A percentile compares a stretch with the other conserved stretches of the same genome.
These are phyloP conservation scores for Tanytarsus gracilentus DNA, from an alignment of 2,888 invertebrate genomes.

Conservation along the genomic window DNA sequence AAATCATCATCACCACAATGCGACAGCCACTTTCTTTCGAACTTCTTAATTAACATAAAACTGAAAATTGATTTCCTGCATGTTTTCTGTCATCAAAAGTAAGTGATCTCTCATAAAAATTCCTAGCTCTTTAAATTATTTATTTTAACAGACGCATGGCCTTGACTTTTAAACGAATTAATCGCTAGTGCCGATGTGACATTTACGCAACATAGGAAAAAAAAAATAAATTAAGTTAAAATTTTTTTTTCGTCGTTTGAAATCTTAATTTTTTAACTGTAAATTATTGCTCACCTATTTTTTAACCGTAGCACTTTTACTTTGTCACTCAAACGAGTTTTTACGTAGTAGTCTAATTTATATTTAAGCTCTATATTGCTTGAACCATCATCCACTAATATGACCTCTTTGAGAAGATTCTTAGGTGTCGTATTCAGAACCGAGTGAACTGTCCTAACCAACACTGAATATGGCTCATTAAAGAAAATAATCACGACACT, in stretches of 20 bases:
- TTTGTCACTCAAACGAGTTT: constrained; percentile 57
- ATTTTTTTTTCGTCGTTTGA: too few relatives aligned
- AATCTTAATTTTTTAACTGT: neutral
- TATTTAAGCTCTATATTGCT: constrained; percentile 64
- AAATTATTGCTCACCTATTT: constrained; percentile 47
- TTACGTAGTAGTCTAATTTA: constrained; percentile 70
- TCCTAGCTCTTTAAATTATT: too few relatives aligned
- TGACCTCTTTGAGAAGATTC: constrained; percentile 69
- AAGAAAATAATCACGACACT: constrained; percentile 81
- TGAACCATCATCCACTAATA: constrained; percentile 91
- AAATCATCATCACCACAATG: too few relatives aligned
- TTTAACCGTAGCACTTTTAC: constrained; percentile 67
- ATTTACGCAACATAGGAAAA: neutral
- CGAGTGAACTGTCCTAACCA: constrained; percentile 66
- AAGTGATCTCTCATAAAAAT: too few relatives aligned
- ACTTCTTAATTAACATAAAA: too few relatives aligned
- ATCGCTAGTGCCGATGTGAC: too few relatives aligned
- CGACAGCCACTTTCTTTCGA: too few relatives aligned
- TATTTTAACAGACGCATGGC: too few relatives aligned
- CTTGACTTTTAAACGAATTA: too few relatives aligned
- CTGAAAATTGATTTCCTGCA: too few relatives aligned
- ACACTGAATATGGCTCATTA: constrained; percentile 81
- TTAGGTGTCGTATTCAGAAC: constrained; percentile 60
- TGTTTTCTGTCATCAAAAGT: too few relatives aligned
- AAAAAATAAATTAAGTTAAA: too few relatives aligned